Percentiles rank a stretch among this genome's conserved stretches.
These are phyloP conservation scores for Chaetoderma sp. DNA, from an alignment of 2,888 invertebrate species.

Conservation along the genomic window DNA sequence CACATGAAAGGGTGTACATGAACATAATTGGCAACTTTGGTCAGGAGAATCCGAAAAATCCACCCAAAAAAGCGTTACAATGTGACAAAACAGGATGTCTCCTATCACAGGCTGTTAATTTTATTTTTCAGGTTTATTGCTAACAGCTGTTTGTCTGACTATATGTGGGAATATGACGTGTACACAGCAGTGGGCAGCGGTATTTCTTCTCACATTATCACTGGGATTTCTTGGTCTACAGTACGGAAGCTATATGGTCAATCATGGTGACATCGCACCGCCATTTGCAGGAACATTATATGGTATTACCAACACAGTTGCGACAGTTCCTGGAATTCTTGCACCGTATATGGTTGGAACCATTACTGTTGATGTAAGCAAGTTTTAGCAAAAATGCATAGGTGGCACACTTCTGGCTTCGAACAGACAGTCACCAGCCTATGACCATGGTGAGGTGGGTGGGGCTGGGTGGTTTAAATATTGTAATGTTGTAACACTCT, in stretches of 20 bases:
- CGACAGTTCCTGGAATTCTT: conserved; percentile 53
- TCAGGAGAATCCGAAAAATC: too few relatives aligned
- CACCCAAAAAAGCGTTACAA: too few relatives aligned
- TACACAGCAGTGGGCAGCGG: conserved; percentile 46
- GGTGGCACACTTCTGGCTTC: too few relatives aligned
- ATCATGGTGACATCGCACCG: conserved; percentile 60
- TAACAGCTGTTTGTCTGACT: conserved; percentile 50
- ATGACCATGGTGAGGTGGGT: too few relatives aligned
- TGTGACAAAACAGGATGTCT: too few relatives aligned
- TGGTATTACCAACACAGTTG: conserved; percentile 52
- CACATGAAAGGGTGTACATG: too few relatives aligned
- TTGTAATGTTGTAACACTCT: too few relatives aligned
- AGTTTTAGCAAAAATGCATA: too few relatives aligned
- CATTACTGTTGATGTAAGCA: conserved; percentile 52
- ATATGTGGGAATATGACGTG: conserved; percentile 57
- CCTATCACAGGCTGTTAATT: too few relatives aligned
- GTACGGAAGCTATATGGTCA: conserved; percentile 55
- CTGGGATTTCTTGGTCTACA: conserved; percentile 57
- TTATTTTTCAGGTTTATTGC: conserved; percentile 43
- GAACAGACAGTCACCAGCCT: too few relatives aligned
- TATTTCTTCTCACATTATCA: conserved; percentile 49
- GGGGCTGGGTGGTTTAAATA: too few relatives aligned
- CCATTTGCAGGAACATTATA: conserved; percentile 56
- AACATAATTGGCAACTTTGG: too few relatives aligned
- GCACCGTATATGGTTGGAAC: conserved; percentile 58